Conservation (phyloP, 92 coral and sea anemone genomes). For the Montipora capitata region DNA sequence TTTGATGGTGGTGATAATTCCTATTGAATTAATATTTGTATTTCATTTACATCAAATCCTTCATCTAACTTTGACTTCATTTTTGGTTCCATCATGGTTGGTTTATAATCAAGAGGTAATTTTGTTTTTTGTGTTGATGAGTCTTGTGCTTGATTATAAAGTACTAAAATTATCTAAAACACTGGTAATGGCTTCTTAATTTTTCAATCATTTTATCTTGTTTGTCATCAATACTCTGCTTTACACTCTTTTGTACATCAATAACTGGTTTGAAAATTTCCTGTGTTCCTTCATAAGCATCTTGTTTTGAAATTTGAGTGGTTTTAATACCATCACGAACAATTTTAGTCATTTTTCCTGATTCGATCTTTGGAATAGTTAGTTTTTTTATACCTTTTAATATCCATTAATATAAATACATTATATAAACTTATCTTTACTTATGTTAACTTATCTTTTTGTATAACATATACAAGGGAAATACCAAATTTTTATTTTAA, state of each 20-base stretch:
- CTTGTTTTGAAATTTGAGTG: not conserved
- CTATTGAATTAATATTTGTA: not conserved
- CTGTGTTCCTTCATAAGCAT: not conserved
- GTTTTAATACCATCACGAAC: not conserved
- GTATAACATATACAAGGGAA: constrained; percentile 8
- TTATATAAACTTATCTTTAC: not conserved
- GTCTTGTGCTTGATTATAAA: not conserved
- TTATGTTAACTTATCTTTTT: not conserved
- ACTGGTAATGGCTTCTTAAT: not conserved
- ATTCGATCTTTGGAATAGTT: not conserved
- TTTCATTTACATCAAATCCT: not conserved
- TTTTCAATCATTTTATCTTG: constrained; percentile 19
- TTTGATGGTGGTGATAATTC: not conserved
- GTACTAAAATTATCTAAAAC: constrained; percentile 8
- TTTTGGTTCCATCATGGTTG: not conserved
- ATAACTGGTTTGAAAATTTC: constrained; percentile 30
- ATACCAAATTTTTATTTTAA: not conserved
- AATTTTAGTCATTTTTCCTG: not conserved
- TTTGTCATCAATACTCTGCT: constrained; percentile 19
- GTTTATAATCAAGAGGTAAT: not conserved
- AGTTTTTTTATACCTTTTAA: not conserved
- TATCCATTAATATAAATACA: constrained; percentile 29
- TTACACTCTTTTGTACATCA: not conserved
- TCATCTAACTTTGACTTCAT: not conserved
- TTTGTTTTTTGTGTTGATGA: not conserved